Evolutionary conservation across 2,113 vertebrate genomes (phyloP).

Genomic region (Takifugu bimaculatus): DNA sequence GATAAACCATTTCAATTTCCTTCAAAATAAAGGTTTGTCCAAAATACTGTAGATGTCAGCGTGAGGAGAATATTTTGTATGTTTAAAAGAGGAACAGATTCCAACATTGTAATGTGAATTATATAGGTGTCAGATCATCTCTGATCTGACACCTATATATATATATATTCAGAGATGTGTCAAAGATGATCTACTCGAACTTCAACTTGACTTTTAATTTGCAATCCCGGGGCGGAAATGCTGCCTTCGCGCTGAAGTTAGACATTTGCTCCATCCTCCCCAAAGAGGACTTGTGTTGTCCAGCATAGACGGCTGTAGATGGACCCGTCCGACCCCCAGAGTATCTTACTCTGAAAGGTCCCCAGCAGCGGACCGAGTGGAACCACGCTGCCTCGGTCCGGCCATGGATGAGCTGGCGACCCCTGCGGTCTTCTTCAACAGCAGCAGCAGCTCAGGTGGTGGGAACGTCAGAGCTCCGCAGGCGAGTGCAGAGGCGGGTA

Average conservation of each 20-base stretch:
- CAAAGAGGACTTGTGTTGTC: slow-evolving; percentile 16
- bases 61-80: too few species aligned
- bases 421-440: slow-evolving; percentile 88
- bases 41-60: too few species aligned
- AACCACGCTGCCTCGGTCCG: slow-evolving; percentile 53
- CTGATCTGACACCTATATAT: too few species aligned
- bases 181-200: too few species aligned
- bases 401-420: slow-evolving; percentile 96
- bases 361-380: slow-evolving; percentile 50
- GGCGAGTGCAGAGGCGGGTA: slow-evolving; percentile 69
- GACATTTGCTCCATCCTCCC: slow-evolving; percentile 21
- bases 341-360: slow-evolving; percentile 15
- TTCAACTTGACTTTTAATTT: slow-evolving; percentile 15
- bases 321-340: slow-evolving; percentile 1
- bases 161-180: too few species aligned
- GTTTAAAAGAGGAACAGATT: too few species aligned
- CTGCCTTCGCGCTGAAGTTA: rapidly evolving
- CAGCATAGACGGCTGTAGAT: slow-evolving; percentile 15
- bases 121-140: too few species aligned
- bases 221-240: slow-evolving; percentile 20
- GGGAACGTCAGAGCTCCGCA: slow-evolving; percentile 64
- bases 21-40: too few species aligned
- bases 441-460: slow-evolving; percentile 70
- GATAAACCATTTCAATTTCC: too few species aligned
- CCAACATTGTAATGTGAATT: too few species aligned